Base-by-base conservation (phyloP, 2,797 vertebrate species). In the Mus caroli region DNA sequence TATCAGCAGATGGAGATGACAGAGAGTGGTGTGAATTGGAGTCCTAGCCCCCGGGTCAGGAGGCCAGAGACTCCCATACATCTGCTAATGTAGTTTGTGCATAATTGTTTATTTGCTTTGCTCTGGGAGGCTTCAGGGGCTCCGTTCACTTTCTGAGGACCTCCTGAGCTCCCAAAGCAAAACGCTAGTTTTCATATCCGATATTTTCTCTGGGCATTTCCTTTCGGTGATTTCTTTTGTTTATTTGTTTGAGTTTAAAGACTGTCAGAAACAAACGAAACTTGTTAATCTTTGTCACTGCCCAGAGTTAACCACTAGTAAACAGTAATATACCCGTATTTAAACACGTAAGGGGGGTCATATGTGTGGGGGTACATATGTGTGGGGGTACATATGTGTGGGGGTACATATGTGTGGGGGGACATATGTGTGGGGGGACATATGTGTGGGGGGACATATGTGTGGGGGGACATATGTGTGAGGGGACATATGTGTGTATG, bases 1-100 rank as follows among this genome's bases (percentile, higher is more conserved):
- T 94, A 77, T 95, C 77, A 90, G n/a, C 50, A 76, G 88, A 34
- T 79, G 90, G 77, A 28, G 84, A 79, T 94, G 92, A 96, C 90
- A 86, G 83, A 90, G 94, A 92, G 85, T 58, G 40, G 67, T 91
- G 92, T 94, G 93, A 96, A 95, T 94, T 94, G 92, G 87, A 92
- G 90, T 79, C 76, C 95, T 93, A 88, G 91, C 34, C 79, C 58
- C n/a, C 50, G 69, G 88, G 75, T 94, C 89, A 91, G 10, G 69
- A 78, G 79, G 94, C 90, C 95, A 82, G 60, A 91, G 89, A 91
- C 67, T 28, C 11, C 84, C 85, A 88, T 92, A 37, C 85, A 92
- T 84, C 34, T 50, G 54, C 50, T 52, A 79, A 75, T 52, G 79
- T 15, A 52, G 10, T 62, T 50, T 84, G 13, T 12, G 20, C 75